Base-by-base conservation (phyloP, 1,140 invertebrate genomes). In the Anoplophora glabripennis region DNA sequence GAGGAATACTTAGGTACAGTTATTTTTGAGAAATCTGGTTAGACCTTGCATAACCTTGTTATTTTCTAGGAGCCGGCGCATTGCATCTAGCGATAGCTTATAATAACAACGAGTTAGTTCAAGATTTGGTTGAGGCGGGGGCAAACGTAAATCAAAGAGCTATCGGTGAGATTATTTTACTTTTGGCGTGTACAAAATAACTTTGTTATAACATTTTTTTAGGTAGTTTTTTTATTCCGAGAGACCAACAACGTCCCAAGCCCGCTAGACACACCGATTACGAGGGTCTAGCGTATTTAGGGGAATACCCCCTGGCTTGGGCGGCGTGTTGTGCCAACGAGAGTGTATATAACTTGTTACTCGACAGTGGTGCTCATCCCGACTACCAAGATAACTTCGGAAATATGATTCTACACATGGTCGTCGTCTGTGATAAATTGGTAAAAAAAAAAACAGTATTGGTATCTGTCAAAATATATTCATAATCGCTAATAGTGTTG, bases 371-470 rank as follows among this genome's bases (percentile, higher is more conserved):
- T 10, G 93, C 95, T 0, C 87, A 98, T 80, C 96, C 95, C 0
- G 94, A 99, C 75, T 79, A 86, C 1, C 92, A 95, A 73, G 94
- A 96, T 71, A 86, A 85, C 0, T 94, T 94, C 70, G 93, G 92
- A 4, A 99, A 99, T 73, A 98, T 96, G 84, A 93, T 97, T 51
- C 79, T 99, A 4, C 97, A 99, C 75, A 98, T 99, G 93, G 92
- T 98, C 10, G 97, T 99, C 0, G 94, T 99, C 53, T 89, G 92
- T 69, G 93, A 99, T 75, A 96, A 97, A 79, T 78, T 94, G 78
- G 94, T 96, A 80, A 80, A 5, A 28, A 2, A 28, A n/a, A n/a
- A n/a, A n/a, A n/a, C n/a, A n/a, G n/a, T n/a, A n/a, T n/a, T n/a
- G n/a, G n/a, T n/a, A n/a, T n/a, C n/a, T n/a, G n/a, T n/a, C n/a